These are phyloP conservation scores for Drosophila ezoana DNA, from an alignment of 2,888 invertebrate species.

Conservation along the genomic window DNA sequence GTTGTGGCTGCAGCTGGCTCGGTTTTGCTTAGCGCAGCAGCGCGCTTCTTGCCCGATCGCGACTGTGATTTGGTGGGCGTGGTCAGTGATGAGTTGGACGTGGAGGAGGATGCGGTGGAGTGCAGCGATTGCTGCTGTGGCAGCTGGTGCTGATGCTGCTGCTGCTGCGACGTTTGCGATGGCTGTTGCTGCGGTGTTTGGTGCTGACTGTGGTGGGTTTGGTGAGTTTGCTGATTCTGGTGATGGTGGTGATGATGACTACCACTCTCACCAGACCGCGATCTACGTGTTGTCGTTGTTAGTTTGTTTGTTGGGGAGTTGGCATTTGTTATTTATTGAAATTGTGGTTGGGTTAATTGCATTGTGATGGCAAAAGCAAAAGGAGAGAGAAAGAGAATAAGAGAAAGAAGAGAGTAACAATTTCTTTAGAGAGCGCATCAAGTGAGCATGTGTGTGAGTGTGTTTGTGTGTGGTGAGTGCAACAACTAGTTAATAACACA, in stretches of 20 bases:
- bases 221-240: slow-evolving; percentile 59
- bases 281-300: slow-evolving; percentile 61
- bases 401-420: slow-evolving; percentile 39
- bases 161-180: slow-evolving; percentile 41
- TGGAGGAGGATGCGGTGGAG: slow-evolving; percentile 32
- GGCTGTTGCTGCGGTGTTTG: slow-evolving; percentile 44
- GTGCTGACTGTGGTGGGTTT: slow-evolving; percentile 62
- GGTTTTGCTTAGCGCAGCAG: slow-evolving; percentile 71
- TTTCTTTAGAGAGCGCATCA: slow-evolving; percentile 39
- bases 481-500: slow-evolving; percentile 14
- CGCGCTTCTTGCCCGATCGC: slow-evolving; percentile 84
- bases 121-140: slow-evolving; percentile 58
- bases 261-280: slow-evolving; percentile 81
- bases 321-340: too few species aligned
- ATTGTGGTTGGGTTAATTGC: slow-evolving; percentile 21
- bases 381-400: slow-evolving; percentile 39
- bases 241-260: slow-evolving; percentile 69
- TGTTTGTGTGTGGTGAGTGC: slow-evolving; percentile 8
- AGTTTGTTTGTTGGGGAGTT: neutral
- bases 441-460: slow-evolving; percentile 8
- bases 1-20: slow-evolving; percentile 35
- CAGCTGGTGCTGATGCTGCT: slow-evolving; percentile 53
- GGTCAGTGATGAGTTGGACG: slow-evolving; percentile 35
- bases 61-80: slow-evolving; percentile 70
- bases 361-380: slow-evolving; percentile 58